Percentiles rank a stretch among this genome's conserved stretches.
Conservation (phyloP, 2,113 vertebrate species). For the Peromyscus polionotus region DNA sequence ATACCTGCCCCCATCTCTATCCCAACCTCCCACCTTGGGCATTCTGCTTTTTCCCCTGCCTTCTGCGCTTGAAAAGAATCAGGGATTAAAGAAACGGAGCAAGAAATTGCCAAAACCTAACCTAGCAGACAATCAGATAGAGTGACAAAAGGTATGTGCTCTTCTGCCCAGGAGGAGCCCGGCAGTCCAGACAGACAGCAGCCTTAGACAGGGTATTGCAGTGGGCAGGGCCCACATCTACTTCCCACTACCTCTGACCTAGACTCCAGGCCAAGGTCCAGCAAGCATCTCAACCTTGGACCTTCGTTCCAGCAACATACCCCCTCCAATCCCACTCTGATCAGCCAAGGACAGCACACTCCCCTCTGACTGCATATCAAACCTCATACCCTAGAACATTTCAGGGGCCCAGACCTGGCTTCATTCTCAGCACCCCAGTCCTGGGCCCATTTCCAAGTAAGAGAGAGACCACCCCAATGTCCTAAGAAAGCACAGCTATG, state of each 20-base stretch:
- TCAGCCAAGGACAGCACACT: neutral
- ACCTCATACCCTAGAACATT: neutral
- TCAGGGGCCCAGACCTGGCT: neutral
- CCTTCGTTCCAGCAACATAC: neutral
- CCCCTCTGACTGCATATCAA: neutral
- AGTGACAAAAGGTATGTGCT: slow-evolving; percentile 39
- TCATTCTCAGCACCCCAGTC: neutral
- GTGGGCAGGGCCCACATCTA: neutral
- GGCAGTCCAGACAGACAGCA: neutral
- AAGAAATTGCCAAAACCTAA: slow-evolving; percentile 84
- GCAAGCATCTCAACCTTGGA: neutral
- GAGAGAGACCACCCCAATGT: neutral
- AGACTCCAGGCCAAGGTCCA: neutral
- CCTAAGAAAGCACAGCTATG: neutral
- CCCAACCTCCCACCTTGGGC: neutral
- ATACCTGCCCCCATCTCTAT: neutral
- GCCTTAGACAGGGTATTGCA: neutral
- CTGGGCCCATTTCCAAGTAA: neutral
- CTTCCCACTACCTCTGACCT: neutral
- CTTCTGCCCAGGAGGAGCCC: neutral
- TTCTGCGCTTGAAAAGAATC: slow-evolving; percentile 80
- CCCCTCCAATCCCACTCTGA: neutral
- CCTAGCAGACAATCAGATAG: slow-evolving; percentile 82
- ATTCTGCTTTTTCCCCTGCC: slow-evolving; percentile 61
- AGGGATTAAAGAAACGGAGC: slow-evolving; percentile 84